Percentiles rank a stretch among this genome's conserved stretches.
Evolutionary conservation across 2,113 vertebrate species (phyloP).

Genomic region (Misgurnus anguillicaudatus): DNA sequence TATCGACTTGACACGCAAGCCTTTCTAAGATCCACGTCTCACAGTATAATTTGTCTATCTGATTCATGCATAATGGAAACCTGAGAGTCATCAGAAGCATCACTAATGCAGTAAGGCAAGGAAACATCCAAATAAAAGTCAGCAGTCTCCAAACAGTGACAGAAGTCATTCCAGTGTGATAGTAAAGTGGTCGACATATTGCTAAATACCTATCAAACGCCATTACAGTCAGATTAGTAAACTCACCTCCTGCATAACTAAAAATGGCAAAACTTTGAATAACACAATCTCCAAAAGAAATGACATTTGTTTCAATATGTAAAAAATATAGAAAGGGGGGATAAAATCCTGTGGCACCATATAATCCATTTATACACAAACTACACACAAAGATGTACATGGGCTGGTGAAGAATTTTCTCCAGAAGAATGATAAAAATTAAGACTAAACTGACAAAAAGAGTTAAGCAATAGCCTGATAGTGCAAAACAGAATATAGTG

Average conservation of each 20-base stretch:
- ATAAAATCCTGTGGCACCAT: conserved; percentile 43
- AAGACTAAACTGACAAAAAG: background rate
- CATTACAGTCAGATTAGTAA: conserved; percentile 41
- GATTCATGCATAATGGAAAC: conserved; percentile 1
- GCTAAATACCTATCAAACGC: conserved; percentile 45
- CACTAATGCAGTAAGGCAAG: conserved; percentile 24
- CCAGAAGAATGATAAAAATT: background rate
- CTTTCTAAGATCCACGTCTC: conserved; percentile 23
- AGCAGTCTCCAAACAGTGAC: background rate
- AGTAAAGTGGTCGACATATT: conserved; percentile 32
- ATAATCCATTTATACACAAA: conserved; percentile 41
- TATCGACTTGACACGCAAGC: conserved; percentile 3
- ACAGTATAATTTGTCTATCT: conserved; percentile 32
- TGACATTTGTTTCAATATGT: conserved; percentile 6
- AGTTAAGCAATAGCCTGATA: background rate
- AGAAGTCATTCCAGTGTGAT: conserved; percentile 4
- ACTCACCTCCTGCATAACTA: conserved; percentile 29
- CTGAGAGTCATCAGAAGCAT: background rate
- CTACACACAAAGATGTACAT: conserved; percentile 7
- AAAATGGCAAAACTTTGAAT: conserved; percentile 34
- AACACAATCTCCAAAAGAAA: conserved; percentile 23
- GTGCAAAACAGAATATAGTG: background rate
- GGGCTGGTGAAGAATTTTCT: background rate
- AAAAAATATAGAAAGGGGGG: conserved; percentile 1
- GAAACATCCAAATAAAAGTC: conserved; percentile 24